Base-by-base conservation (phyloP, 2,113 vertebrate genomes). In the Setophaga petechia region DNA sequence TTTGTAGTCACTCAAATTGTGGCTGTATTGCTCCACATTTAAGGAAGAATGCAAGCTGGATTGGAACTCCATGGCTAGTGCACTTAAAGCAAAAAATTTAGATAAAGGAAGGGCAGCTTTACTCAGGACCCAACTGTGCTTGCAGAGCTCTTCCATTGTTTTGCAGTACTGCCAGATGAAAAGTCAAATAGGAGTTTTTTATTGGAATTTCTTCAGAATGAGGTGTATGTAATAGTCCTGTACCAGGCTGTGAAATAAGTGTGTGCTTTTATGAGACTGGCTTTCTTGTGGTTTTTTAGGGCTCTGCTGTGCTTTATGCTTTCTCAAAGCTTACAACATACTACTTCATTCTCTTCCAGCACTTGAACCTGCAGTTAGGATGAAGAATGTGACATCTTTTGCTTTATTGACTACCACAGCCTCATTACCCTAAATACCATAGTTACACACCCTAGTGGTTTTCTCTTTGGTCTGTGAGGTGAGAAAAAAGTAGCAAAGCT, bases 401-500 rank as follows among this genome's bases (percentile, higher is more conserved):
- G 76, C 46, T 72, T 67, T 88, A 81, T 88, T 63, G 82, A 86
- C 82, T 86, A 22, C n/a, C 51, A 30, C 30, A 51, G 65, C 41
- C n/a, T 86, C 43, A 31, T 83, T 80, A 33, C 75, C 51, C 80
- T 59, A 30, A 81, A 37, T 80, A 39, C 72, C 75, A 74, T 65
- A 65, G 84, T 87, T 63, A 83, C 10, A 6, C 62, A 58, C 19
- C 23, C n/a, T 82, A 15, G 7, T 57, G 68, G 35, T 80, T 87
- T 93, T 91, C n/a, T 57, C 52, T 91, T 75, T 83, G 19, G 17
- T 66, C 33, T 69, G 30, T 35, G 14, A 52, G 72, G 28, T 25
- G 41, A 68, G 76, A 33, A 71, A 74, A 68, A 68, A 65, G 9
- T 12, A 27, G 14, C 57, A 67, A 78, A 68, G 35, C 65, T 89